Conservation (phyloP, 92 coral and sea anemone species). For the Actinernus sp. region DNA sequence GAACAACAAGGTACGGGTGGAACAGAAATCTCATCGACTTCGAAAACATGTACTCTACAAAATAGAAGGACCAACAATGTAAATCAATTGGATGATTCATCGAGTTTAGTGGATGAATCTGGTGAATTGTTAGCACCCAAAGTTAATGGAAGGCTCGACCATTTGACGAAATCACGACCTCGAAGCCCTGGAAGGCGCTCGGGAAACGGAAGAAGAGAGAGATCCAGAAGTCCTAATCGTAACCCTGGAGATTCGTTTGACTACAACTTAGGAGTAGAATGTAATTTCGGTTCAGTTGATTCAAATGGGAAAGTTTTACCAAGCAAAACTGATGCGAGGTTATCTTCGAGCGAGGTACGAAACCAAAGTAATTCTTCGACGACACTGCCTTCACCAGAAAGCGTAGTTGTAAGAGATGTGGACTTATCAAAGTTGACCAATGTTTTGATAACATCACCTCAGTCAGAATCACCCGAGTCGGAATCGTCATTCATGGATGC, state of each 20-base stretch:
- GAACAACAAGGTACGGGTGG: slow-evolving; percentile 20
- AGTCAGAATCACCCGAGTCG: too few relatives aligned
- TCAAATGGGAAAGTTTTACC: slow-evolving; percentile 20
- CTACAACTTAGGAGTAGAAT: slow-evolving; percentile 15
- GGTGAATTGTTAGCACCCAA: slow-evolving; percentile 65
- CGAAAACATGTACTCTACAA: slow-evolving; percentile 9
- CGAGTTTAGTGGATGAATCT: slow-evolving; percentile 56
- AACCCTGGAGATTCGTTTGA: slow-evolving; percentile 9
- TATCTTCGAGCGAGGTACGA: too few relatives aligned
- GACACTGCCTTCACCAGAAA: too few relatives aligned
- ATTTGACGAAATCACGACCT: slow-evolving; percentile 84
- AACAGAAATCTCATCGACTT: slow-evolving; percentile 13
- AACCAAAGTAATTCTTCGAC: too few relatives aligned
- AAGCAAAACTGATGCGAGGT: too few relatives aligned
- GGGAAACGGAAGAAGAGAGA: background rate
- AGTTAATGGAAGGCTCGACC: slow-evolving; percentile 45
- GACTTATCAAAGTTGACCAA: background rate
- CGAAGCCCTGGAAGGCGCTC: slow-evolving; percentile 76
- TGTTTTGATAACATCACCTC: background rate
- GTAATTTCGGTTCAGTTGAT: background rate
- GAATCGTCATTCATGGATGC: too few relatives aligned
- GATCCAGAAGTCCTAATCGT: slow-evolving; percentile 35
- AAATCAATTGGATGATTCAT: slow-evolving; percentile 7
- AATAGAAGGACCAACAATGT: background rate
- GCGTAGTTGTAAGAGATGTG: background rate